Evolutionary conservation across 2,797 vertebrate genomes (phyloP), one percentile per base, ranked within the genome.

Genomic region (Malurus splendens): DNA sequence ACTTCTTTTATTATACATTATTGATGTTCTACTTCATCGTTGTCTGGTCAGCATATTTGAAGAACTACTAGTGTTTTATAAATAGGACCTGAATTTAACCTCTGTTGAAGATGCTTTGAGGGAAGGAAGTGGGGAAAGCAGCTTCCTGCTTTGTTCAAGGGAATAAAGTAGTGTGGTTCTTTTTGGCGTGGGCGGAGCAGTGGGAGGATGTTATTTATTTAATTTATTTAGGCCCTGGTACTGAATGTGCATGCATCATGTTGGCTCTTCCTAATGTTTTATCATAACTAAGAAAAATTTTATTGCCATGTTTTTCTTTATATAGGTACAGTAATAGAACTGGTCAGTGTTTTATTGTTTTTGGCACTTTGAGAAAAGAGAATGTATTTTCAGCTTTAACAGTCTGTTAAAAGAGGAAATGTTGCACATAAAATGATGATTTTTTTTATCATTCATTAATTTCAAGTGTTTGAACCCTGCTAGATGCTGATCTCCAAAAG

Each of bases 361-460:
- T 52, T 79, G 68, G 18, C n/a, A 70, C 45, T 54, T 45, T 52
- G 6, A 22, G 38, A 78, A 41, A 59, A 59, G 24, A 48, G 4
- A 62, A 12, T 56, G 7, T 62, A 25, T 82, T 86, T 92, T 90
- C 45, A 84, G 22, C 23, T 57, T 65, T 65, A 65, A 30, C 14
- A n/a, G 22, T 57, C 14, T 75, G 7, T 41, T 81, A 52, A 54
- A 10, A 36, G 64, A 79, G 14, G 22, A 51, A 68, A 62, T 82
- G 22, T 45, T 78, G 56, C 56, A 54, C 9, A 4, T 56, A 47
- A 60, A 15, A n/a, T 86, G 80, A 56, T 90, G 30, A 33, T 30
- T 72, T 85, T 48, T 82, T 78, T 57, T 12, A 45, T 86, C 24
- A 54, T 86, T 86, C 24, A 45, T 6, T 62, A 48, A n/a, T 87